phyloP scores from a whole-genome alignment of 2,113 vertebrate species.

The Rhegmatorhina hoffmannsi region DNA sequence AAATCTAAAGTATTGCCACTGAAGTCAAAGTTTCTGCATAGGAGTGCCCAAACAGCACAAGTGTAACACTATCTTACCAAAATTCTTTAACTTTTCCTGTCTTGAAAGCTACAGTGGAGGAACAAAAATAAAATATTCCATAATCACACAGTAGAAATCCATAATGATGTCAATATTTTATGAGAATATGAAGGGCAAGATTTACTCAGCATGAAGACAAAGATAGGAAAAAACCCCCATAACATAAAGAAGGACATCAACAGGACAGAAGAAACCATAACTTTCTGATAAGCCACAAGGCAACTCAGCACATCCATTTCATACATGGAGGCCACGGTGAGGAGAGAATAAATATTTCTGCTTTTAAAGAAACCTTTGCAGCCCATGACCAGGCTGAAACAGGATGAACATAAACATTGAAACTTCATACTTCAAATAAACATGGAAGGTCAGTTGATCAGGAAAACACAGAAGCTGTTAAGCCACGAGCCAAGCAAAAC shows the following conservation, averaged over 20 bases:
- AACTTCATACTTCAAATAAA: neutral
- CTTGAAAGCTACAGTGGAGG: neutral
- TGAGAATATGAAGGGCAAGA: neutral
- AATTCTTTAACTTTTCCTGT: neutral
- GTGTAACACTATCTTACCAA: neutral
- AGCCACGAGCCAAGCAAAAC: neutral
- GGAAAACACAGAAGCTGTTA: neutral
- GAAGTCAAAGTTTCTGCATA: neutral
- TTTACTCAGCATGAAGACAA: neutral
- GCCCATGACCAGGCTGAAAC: neutral
- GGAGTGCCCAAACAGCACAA: neutral
- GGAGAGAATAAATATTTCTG: neutral
- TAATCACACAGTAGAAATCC: neutral
- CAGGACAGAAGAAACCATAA: neutral
- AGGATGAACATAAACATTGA: neutral
- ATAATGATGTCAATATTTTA: neutral
- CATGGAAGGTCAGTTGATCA: neutral
- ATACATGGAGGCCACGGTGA: rapidly evolving
- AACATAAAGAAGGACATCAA: neutral
- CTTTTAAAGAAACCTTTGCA: neutral
- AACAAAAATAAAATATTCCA: neutral
- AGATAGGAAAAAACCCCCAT: neutral
- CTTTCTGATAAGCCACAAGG: neutral
- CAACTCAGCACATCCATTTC: neutral
- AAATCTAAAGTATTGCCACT: neutral